Percentiles rank a stretch among this genome's conserved stretches.
Conservation (phyloP, 2,113 vertebrate genomes). For the Litocranius walleri region DNA sequence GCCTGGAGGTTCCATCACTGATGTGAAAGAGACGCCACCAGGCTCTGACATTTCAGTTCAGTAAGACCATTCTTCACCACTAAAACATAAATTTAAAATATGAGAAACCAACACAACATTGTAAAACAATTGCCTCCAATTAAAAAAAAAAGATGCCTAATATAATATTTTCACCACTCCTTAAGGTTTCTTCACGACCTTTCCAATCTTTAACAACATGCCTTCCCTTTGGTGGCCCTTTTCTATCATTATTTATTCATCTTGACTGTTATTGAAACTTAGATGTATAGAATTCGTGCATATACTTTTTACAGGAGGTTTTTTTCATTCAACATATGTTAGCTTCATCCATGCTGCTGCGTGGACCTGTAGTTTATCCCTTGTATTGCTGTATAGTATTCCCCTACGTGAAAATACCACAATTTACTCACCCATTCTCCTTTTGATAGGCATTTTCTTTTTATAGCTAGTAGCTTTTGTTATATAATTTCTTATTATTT, state of each 20-base stretch:
- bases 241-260: neutral
- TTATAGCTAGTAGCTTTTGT: neutral
- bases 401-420: neutral
- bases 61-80: neutral
- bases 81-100: neutral
- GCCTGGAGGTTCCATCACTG: neutral
- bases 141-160: neutral
- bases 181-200: neutral
- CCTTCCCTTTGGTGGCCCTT: neutral
- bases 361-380: neutral
- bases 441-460: neutral
- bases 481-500: neutral
- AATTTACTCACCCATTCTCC: neutral
- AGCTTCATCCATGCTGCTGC: neutral
- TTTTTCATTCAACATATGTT: neutral
- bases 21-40: neutral
- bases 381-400: neutral
- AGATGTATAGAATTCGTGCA: neutral
- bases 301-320: neutral
- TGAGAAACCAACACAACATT: neutral
- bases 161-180: neutral
- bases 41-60: neutral
- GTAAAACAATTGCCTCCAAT: neutral
- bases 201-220: neutral
- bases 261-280: neutral